Evolutionary conservation across 2,797 vertebrate species (phyloP), one percentile per base, ranked within the genome.

Genomic region (Hapalemur alaotrensis): DNA sequence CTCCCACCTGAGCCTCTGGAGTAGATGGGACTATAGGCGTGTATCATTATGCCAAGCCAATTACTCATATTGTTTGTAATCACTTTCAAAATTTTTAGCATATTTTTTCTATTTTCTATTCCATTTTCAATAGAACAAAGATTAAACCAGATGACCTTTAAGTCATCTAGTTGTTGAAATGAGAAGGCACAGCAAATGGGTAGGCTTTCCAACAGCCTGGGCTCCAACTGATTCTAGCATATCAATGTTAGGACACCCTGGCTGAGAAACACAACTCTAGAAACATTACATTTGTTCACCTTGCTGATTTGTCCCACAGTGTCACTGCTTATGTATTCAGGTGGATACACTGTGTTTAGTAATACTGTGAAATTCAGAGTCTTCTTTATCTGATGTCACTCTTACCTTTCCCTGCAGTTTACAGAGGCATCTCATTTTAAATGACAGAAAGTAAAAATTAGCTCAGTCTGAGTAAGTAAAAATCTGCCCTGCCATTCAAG

Each of bases 321-420:
- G 43, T 82, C 75, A 87, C n/a, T 81, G 75, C 6, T 88, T 48
- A 72, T 43, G 14, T 54, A 94, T 50, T 92, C n/a, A 76, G 32
- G 28, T 78, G 5, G 9, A 28, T 65, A 78, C 84, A 79, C 54
- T 83, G 17, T 89, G 32, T 17, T 92, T 23, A 79, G 63, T 41
- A 88, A 78, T 79, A 95, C 30, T 89, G 52, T n/a, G 54, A 92
- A 84, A 80, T 73, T 89, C 80, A 85, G 41, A 96, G 50, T 80
- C 32, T 69, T 52, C 38, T 48, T 41, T 57, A 70, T 54, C 38
- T 89, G 48, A 73, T 70, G 38, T 89, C 25, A 89, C 14, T 80
- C n/a, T 85, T 69, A 95, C 4, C 69, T 90, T 63, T 50, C 28
- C 63, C 86, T 81, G 82, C 17, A 81, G 59, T 28, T 81, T 86